Evolutionary conservation across 2,113 vertebrate species (phyloP).

Genomic region (Poeciliopsis occidentalis): DNA sequence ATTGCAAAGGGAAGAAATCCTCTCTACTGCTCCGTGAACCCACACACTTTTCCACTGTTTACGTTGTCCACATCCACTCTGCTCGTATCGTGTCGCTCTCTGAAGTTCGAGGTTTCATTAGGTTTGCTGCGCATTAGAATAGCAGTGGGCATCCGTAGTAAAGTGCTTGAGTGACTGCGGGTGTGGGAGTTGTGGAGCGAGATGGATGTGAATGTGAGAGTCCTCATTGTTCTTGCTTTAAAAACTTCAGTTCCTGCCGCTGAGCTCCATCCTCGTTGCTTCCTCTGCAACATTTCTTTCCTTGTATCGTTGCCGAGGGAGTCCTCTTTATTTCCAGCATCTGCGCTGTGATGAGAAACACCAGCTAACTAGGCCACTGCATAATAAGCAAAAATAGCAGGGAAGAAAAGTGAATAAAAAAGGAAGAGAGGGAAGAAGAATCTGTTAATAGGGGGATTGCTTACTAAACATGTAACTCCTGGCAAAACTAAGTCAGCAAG

Average conservation of each 20-base stretch:
- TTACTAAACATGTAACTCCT: conserved; percentile 62
- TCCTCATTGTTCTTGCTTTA: conserved; percentile 42
- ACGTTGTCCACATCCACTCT: conserved; percentile 25
- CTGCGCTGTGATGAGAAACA: conserved; percentile 73
- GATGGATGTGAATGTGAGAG: conserved; percentile 53
- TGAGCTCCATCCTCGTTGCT: conserved; percentile 42
- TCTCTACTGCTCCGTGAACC: conserved; percentile 42
- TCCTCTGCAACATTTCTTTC: conserved; percentile 58
- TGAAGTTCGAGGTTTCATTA: conserved; percentile 52
- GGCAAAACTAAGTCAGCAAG: conserved; percentile 66
- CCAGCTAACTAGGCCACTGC: conserved; percentile 78
- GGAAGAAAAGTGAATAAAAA: conserved; percentile 43
- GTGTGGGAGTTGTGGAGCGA: conserved; percentile 54
- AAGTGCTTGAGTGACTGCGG: conserved; percentile 55
- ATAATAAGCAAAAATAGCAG: conserved; percentile 76
- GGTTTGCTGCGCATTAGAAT: conserved; percentile 26
- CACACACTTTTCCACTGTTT: conserved; percentile 49
- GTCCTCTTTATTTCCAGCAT: conserved; percentile 72
- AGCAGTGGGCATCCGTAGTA: conserved; percentile 46
- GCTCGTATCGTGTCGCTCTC: conserved; percentile 29
- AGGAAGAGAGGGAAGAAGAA: conserved; percentile 15
- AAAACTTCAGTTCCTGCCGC: conserved; percentile 28
- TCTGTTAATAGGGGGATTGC: conserved; percentile 40
- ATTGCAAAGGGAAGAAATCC: conserved; percentile 45
- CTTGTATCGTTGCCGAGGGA: conserved; percentile 50